Base-by-base conservation (phyloP, 2,888 invertebrate species). In the Pseudococcus jackbeardsleyi region DNA sequence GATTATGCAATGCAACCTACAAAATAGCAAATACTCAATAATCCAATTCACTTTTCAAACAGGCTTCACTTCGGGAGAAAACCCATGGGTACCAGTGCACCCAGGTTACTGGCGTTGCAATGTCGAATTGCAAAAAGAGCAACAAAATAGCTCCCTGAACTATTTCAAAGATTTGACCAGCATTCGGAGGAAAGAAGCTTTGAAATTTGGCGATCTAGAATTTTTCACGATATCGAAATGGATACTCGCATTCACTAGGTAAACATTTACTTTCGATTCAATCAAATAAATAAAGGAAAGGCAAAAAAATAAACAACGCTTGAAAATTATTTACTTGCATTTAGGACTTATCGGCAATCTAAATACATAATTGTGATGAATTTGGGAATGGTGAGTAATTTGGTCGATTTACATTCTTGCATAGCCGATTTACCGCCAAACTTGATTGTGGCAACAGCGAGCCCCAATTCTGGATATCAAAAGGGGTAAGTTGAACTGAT, bases 1-100 rank as follows among this genome's bases (percentile, higher is more conserved):
- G 26, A 2, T 33, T 33, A 33, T 33, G 26, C 26, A 33, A 33
- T 33, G 26, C 26, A 33, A 33, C 26, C 26, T 3, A 33, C 26
- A 33, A 33, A 33, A 33, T 2, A 2, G 26, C 26, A 33, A 33
- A 33, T 46, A 1, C 46, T 5, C 46, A 46, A 46, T 46, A 1
- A 5, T 46, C 46, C 1, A 8, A 46, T 46, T 46, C 12, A 54
- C 54, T 54, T 17, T 54, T 54, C 17, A 54, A 54, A 54, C 15
- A 50, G 93, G 91, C 0, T 95, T 96, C 91, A 93, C 95, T 0
- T 92, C 91, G 0, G 92, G 91, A 7, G 91, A 91, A 0, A 90
- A 90, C 0, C 93, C 95, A 0, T 96, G 95, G 95, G 91, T 95
- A 9, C 95, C 95, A 0, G 92, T 95, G 0, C 93, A 94, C 89